Conservation (phyloP, 1,140 invertebrate species). For the Procambarus virginalis region DNA sequence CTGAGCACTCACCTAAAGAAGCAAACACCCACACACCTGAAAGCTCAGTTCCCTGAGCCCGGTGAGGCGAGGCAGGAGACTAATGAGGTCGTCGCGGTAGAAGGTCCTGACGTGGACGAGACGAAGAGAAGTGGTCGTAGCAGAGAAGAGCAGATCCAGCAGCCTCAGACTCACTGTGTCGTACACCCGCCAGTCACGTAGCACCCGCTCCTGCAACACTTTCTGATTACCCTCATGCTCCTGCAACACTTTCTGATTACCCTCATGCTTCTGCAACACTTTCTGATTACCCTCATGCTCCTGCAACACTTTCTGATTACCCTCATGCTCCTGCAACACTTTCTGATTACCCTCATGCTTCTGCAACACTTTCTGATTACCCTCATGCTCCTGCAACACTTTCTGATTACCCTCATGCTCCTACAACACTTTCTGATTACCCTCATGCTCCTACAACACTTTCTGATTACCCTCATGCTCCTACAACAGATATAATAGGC, state of each 20-base stretch:
- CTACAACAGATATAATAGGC: not conserved
- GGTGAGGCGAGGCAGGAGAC: slow-evolving; percentile 33
- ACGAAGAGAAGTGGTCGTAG: slow-evolving; percentile 23
- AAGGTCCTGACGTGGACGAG: slow-evolving; percentile 50
- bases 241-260: not conserved
- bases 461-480: not conserved
- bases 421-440: not conserved
- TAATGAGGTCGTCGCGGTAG: slow-evolving; percentile 39
- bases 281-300: not conserved
- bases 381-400: no score
- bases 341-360: not conserved
- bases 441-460: not conserved
- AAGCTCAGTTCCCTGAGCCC: slow-evolving; percentile 28
- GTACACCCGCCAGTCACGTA: slow-evolving; percentile 50
- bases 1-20: not conserved
- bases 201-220: slow-evolving; percentile 21
- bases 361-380: no score
- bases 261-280: not conserved
- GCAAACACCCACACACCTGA: slow-evolving; percentile 19
- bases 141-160: slow-evolving; percentile 36
- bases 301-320: not conserved
- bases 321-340: not conserved
- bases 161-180: slow-evolving; percentile 57
- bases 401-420: no score
- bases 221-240: not conserved